Percentiles rank a stretch among this genome's conserved stretches.
Evolutionary conservation across 2,113 vertebrate species (phyloP).

Genomic region (Centrocercus urophasianus): DNA sequence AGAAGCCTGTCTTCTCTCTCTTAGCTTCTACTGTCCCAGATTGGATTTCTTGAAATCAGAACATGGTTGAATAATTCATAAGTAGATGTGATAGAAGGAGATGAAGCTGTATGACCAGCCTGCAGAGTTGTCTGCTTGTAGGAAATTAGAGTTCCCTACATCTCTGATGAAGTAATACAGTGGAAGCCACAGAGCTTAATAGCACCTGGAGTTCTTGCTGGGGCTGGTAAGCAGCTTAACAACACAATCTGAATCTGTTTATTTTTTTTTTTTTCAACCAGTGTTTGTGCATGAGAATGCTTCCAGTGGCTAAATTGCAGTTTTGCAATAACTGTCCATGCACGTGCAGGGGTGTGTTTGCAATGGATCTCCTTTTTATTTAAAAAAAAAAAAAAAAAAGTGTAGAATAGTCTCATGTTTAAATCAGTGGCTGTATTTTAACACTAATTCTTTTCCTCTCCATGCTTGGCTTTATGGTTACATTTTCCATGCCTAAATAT

Average conservation of each 20-base stretch:
- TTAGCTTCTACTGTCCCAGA: background rate
- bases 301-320: background rate
- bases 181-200: background rate
- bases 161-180: background rate
- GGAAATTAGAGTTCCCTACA: background rate
- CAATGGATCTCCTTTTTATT: background rate
- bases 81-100: background rate
- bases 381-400: background rate
- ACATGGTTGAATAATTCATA: background rate
- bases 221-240: background rate
- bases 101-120: background rate
- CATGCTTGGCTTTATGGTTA: background rate
- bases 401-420: background rate
- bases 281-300: fast-evolving
- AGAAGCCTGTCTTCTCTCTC: background rate
- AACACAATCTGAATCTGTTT: background rate
- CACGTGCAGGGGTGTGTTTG: background rate
- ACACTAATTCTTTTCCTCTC: background rate
- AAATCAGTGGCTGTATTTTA: background rate
- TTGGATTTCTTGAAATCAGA: background rate
- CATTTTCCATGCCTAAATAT: background rate
- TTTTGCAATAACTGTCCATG: background rate
- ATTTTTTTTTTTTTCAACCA: background rate
- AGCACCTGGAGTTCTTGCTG: background rate
- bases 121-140: background rate